A percentile compares a stretch with the other conserved stretches of the same genome.
phyloP scores from a whole-genome alignment of 2,888 invertebrate species.

The Himalopsyche tibetana region DNA sequence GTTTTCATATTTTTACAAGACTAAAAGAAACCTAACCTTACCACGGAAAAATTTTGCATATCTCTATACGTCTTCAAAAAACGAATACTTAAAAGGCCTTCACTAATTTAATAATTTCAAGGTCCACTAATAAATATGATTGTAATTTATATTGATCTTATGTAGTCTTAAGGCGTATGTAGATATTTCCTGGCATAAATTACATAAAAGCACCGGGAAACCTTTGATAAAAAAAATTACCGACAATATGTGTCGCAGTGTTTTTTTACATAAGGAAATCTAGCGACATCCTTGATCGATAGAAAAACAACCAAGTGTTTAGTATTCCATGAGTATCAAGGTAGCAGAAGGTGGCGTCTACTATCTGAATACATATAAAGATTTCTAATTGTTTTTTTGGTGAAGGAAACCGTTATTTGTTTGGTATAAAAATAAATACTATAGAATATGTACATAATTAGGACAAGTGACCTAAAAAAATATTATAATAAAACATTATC shows the following conservation, averaged over 20 bases:
- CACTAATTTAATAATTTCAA: neutral
- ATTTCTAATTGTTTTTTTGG: neutral
- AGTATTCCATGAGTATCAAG: neutral
- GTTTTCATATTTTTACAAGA: too few relatives aligned
- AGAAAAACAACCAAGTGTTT: conserved; percentile 21
- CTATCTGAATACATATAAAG: conserved; percentile 6
- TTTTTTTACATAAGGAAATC: conserved; percentile 1
- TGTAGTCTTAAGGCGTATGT: neutral
- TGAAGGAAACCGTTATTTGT: neutral
- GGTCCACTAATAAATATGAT: neutral
- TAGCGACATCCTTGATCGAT: conserved; percentile 27
- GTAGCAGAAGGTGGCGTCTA: neutral
- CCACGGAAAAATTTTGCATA: too few relatives aligned
- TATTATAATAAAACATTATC: too few relatives aligned
- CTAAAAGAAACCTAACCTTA: too few relatives aligned
- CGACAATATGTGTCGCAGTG: neutral
- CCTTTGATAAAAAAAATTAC: conserved; percentile 17
- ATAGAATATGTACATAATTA: too few relatives aligned
- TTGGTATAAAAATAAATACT: too few relatives aligned
- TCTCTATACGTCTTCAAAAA: too few relatives aligned
- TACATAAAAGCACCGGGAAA: conserved; percentile 16
- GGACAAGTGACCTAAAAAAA: too few relatives aligned
- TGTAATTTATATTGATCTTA: neutral
- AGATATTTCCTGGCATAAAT: conserved; percentile 18
- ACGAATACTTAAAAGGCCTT: too few relatives aligned